Base-by-base conservation (phyloP, 2,888 invertebrate species). In the Euproctis similis region DNA sequence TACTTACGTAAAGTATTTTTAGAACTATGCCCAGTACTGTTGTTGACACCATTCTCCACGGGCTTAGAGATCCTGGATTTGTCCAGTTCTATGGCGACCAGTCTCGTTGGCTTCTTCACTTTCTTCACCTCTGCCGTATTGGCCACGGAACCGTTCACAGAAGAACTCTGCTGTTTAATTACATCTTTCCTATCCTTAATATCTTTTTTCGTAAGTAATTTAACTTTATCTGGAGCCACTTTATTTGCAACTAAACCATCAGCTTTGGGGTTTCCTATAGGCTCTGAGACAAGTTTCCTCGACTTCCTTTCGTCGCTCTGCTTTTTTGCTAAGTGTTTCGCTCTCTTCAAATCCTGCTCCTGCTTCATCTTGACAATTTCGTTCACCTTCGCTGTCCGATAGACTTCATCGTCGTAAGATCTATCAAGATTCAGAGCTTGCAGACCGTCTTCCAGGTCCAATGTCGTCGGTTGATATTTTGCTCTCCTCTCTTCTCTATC, bases 381-480 rank as follows among this genome's bases (percentile, higher is more conserved):
- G 42, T 77, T 85, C 0, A 86, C 80, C 49, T 87, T 87, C 10
- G 86, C 75, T 9, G 85, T 85, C 36, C 85, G 56, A 25, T 78
- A 80, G 18, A 64, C 50, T 27, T 78, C 76, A 20, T 80, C 78
- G 35, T 80, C 81, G 38, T 77, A 70, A 1, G 75, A 63, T 38
- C 71, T 73, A 55, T 84, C 86, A 3, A 88, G 58, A 31, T 78
- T 77, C 25, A 88, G 47, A 12, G 84, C 86, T 53, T 86, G 86
- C 4, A 88, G 46, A 0, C 85, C 86, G 28, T 87, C 87, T 47
- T 89, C 89, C 26, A 88, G 45, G 40, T 87, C 87, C 2, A 87
- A 66, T 0, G 85, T 77, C 0, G 85, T 84, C 1, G 80, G 84
- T 46, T 86, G 87, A 14, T 81, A 77, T 45, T 84, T 86, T 0